Conservation (phyloP, 2,113 vertebrate genomes). For the Accipiter virgatus region DNA sequence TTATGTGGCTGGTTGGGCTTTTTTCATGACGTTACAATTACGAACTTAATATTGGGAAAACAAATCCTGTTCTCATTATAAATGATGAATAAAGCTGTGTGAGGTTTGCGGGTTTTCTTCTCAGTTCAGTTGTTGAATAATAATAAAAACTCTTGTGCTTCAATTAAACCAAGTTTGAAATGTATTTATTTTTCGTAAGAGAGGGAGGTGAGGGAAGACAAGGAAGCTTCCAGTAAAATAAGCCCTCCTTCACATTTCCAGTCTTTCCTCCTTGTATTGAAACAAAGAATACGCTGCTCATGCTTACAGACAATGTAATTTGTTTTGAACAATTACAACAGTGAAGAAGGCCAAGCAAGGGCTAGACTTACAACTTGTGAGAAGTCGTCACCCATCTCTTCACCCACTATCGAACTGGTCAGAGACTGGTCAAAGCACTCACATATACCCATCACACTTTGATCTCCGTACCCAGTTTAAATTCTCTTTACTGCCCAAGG, state of each 20-base stretch:
- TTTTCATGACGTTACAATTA: not conserved
- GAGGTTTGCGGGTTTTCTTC: not conserved
- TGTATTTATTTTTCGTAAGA: not conserved
- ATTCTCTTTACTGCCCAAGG: not conserved
- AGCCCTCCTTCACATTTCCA: not conserved
- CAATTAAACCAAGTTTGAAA: not conserved
- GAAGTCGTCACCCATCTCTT: not conserved
- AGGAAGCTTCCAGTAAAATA: not conserved
- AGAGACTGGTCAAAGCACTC: not conserved
- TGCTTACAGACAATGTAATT: not conserved
- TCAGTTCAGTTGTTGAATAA: not conserved
- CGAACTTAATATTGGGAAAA: not conserved
- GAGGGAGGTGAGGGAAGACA: not conserved
- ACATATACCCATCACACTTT: rapidly evolving
- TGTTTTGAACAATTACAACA: not conserved
- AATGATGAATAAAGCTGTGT: not conserved
- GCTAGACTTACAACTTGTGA: not conserved
- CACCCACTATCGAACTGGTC: not conserved
- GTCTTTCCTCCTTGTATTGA: not conserved
- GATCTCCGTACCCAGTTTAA: not conserved
- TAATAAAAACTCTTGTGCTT: not conserved
- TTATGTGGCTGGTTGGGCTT: not conserved
- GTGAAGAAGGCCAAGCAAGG: not conserved
- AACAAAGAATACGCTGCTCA: not conserved
- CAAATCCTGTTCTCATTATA: not conserved